Evolutionary conservation across 2,888 invertebrate genomes (phyloP).

Genomic region (Folsomia candida): DNA sequence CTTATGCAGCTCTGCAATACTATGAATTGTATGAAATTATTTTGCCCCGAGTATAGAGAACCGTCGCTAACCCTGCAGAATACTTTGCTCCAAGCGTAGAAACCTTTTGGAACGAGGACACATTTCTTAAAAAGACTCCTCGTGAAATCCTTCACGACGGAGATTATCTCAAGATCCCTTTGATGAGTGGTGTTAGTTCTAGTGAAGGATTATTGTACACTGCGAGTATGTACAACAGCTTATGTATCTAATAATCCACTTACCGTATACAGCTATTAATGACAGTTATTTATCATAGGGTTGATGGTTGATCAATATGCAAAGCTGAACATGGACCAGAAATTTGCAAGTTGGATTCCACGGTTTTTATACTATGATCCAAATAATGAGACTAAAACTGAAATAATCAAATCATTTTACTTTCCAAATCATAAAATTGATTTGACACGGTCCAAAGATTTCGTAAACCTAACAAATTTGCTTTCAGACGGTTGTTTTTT

Average conservation of each 20-base stretch:
- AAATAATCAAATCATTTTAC: neutral
- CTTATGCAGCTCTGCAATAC: neutral
- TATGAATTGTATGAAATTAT: neutral
- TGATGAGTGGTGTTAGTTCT: conserved; percentile 5
- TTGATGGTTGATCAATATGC: neutral
- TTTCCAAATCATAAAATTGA: conserved; percentile 8
- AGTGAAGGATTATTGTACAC: conserved; percentile 11
- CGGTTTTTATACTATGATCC: neutral
- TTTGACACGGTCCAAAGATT: neutral
- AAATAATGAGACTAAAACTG: neutral
- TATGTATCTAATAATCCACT: too few relatives aligned
- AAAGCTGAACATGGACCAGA: neutral
- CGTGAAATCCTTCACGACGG: neutral
- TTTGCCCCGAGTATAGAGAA: neutral
- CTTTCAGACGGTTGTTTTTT: conserved; percentile 14
- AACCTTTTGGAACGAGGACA: neutral
- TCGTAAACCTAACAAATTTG: conserved; percentile 22
- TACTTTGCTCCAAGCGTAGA: conserved; percentile 6
- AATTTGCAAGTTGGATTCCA: neutral
- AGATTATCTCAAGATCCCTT: neutral
- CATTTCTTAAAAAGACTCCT: neutral
- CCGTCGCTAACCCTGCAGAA: conserved; percentile 3
- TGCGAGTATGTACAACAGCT: neutral
- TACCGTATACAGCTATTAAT: too few relatives aligned
- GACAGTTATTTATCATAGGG: too few relatives aligned